These are phyloP conservation scores for Stictocephala bisonia DNA, from an alignment of 2,888 invertebrate species.

Conservation along the genomic window DNA sequence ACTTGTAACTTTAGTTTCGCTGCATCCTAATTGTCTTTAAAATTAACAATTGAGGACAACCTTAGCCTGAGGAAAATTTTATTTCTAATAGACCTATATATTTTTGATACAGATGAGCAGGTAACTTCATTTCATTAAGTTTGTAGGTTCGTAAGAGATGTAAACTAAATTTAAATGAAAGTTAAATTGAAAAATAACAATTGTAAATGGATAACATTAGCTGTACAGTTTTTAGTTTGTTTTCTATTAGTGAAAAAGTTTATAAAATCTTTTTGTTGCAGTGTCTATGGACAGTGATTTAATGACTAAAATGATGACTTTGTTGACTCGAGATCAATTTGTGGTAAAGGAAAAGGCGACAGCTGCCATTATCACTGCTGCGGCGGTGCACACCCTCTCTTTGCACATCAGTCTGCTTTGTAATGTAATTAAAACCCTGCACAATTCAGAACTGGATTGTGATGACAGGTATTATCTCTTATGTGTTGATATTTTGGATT, in stretches of 20 bases:
- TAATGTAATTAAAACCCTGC: background rate
- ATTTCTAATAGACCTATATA: too few species aligned
- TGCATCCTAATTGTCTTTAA: too few species aligned
- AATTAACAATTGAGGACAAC: too few species aligned
- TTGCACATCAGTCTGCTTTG: background rate
- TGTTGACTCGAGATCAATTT: slow-evolving; percentile 14
- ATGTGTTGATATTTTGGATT: background rate
- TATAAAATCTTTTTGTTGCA: background rate
- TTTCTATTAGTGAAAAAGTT: background rate
- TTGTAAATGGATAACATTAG: too few species aligned
- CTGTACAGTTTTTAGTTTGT: too few species aligned
- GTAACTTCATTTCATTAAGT: too few species aligned
- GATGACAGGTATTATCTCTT: background rate
- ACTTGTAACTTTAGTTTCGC: too few species aligned
- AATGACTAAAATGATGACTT: background rate
- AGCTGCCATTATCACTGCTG: background rate
- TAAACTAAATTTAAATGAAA: too few species aligned
- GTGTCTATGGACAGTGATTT: slow-evolving; percentile 2
- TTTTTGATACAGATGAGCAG: too few species aligned
- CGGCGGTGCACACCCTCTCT: background rate
- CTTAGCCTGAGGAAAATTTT: too few species aligned
- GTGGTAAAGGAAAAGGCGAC: background rate
- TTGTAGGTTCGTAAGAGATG: too few species aligned
- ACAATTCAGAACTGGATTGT: background rate
- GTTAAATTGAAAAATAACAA: too few species aligned